Percentiles rank a stretch among this genome's conserved stretches.
These are phyloP conservation scores for Aporophyla lueneburgensis DNA, from an alignment of 2,888 invertebrate species.

Conservation along the genomic window DNA sequence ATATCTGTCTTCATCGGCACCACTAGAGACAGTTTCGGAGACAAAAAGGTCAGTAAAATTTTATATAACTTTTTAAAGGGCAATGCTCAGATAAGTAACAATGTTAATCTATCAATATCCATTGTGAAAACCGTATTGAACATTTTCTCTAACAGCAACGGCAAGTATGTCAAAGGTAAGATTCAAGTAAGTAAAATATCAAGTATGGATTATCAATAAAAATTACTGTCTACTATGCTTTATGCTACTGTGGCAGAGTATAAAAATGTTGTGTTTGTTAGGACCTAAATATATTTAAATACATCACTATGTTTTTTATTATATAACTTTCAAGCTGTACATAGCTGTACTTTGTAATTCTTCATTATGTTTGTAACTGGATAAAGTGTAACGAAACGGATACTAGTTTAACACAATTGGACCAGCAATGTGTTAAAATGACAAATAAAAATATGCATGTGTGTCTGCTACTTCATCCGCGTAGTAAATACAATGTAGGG, in stretches of 20 bases:
- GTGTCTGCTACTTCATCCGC: too few species aligned
- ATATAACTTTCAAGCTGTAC: too few species aligned
- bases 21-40: conserved; percentile 96
- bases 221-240: too few species aligned
- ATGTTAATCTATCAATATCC: not conserved
- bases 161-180: not conserved
- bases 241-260: too few species aligned
- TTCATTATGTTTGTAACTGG: not conserved
- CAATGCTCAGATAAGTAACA: not conserved
- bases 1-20: conserved; percentile 97
- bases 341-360: not conserved
- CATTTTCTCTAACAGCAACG: not conserved
- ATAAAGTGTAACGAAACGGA: not conserved
- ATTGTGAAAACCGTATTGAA: not conserved
- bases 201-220: too few species aligned
- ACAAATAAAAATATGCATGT: too few species aligned
- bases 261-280: too few species aligned
- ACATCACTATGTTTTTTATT: too few species aligned
- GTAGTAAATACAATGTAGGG: too few species aligned
- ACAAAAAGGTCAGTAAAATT: conserved; percentile 91
- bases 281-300: too few species aligned
- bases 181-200: not conserved
- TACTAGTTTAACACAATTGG: not conserved
- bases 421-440: too few species aligned
- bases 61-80: not conserved